Evolutionary conservation across 2,888 invertebrate genomes (phyloP).

Genomic region (Meiosimyza decipiens): DNA sequence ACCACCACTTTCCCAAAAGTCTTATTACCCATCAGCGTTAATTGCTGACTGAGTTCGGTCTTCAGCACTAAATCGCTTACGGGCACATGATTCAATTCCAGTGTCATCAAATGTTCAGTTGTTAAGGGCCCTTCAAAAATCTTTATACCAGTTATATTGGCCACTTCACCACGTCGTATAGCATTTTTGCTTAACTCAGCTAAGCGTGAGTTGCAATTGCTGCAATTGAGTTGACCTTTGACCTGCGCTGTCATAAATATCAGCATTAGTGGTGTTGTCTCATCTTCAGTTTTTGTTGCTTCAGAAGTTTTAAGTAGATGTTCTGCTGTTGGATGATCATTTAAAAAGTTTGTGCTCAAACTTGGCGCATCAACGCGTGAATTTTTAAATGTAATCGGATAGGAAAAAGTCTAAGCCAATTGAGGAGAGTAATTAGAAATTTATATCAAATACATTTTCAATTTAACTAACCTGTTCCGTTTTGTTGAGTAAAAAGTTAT

Average conservation of each 20-base stretch:
- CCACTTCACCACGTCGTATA: conserved; percentile 52
- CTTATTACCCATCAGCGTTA: conserved; percentile 49
- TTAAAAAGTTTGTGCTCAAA: conserved; percentile 49
- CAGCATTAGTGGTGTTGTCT: conserved; percentile 40
- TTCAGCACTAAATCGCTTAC: conserved; percentile 50
- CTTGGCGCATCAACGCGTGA: conserved; percentile 49
- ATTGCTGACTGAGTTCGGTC: conserved; percentile 31
- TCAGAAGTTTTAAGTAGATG: conserved; percentile 48
- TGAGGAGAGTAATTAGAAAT: neutral
- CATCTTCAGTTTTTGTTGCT: neutral
- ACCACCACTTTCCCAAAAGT: conserved; percentile 51
- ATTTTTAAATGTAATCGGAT: conserved; percentile 48
- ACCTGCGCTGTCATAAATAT: conserved; percentile 57
- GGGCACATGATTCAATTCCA: conserved; percentile 48
- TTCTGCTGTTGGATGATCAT: conserved; percentile 49
- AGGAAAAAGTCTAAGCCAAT: conserved; percentile 46
- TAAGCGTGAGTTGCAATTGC: conserved; percentile 51
- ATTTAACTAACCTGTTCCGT: conserved; percentile 51
- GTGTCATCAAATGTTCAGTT: conserved; percentile 43
- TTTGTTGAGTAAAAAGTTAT: conserved; percentile 48
- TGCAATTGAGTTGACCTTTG: conserved; percentile 49
- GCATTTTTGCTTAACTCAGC: conserved; percentile 49
- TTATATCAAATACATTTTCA: neutral
- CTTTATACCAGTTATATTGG: conserved; percentile 53
- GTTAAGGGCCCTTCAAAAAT: conserved; percentile 49